Conservation (phyloP, 1,140 invertebrate species). For the Alviniconcha marisindica region DNA sequence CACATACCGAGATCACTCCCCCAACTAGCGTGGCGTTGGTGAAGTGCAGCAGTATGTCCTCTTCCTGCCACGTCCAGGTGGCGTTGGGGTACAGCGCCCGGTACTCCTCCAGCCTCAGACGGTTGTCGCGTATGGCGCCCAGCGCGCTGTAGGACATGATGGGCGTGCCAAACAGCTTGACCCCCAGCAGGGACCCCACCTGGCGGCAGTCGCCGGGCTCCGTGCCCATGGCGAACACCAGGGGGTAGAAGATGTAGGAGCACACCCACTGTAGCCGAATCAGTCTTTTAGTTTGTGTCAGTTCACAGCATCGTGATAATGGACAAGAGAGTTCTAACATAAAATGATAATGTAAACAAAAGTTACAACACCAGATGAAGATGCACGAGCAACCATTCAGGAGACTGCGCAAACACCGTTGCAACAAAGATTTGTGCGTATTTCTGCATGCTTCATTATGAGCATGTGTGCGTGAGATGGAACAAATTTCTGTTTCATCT, state of each 20-base stretch:
- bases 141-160: constrained; percentile 70
- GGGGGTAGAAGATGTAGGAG: constrained; percentile 71
- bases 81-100: neutral
- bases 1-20: constrained; percentile 46
- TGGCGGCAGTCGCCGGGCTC: constrained; percentile 64
- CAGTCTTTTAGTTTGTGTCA: too few species aligned
- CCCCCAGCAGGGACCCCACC: constrained; percentile 70
- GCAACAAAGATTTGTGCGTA: too few species aligned
- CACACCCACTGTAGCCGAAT: constrained; percentile 74
- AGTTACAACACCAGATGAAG: too few species aligned
- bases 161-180: constrained; percentile 74
- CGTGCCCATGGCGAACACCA: constrained; percentile 73
- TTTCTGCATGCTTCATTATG: too few species aligned
- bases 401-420: too few species aligned
- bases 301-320: too few species aligned
- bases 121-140: constrained; percentile 35
- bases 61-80: constrained; percentile 26
- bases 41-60: constrained; percentile 44
- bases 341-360: too few species aligned
- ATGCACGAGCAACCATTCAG: too few species aligned
- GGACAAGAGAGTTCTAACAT: too few species aligned
- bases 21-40: constrained; percentile 37
- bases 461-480: too few species aligned
- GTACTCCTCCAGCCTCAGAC: constrained; percentile 38
- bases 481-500: too few species aligned